Conservation (phyloP, 2,113 vertebrate genomes). For the Herpetotheres cachinnans region DNA sequence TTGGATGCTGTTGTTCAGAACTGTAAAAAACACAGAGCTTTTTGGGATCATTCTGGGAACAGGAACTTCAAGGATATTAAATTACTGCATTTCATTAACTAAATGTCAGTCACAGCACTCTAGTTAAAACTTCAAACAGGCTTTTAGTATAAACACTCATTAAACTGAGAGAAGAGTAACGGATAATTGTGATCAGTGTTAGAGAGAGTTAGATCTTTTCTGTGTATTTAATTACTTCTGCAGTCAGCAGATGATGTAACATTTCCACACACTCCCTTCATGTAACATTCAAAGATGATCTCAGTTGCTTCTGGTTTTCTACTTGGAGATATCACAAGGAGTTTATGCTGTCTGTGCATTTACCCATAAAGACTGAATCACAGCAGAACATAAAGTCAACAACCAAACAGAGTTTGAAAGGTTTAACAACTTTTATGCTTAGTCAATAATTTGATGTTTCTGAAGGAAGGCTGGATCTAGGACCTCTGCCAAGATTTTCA, state of each 20-base stretch:
- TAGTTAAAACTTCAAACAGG: constrained; percentile 5
- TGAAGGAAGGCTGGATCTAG: not conserved
- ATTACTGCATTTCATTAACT: not conserved
- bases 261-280: not conserved
- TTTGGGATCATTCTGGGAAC: not conserved
- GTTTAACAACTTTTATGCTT: not conserved
- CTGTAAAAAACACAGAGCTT: not conserved
- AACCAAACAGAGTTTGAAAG: not conserved
- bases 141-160: constrained; percentile 34
- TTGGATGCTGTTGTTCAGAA: not conserved
- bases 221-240: constrained; percentile 9
- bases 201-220: not conserved
- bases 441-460: not conserved
- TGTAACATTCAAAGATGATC: not conserved
- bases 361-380: not conserved
- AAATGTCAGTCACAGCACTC: not conserved
- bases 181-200: constrained; percentile 9
- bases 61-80: not conserved
- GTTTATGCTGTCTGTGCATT: not conserved
- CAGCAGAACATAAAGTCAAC: not conserved
- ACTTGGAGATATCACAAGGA: not conserved
- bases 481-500: not conserved
- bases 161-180: not conserved
- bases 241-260: not conserved
- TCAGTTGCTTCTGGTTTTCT: not conserved